Evolutionary conservation across 2,888 invertebrate genomes (phyloP).

Genomic region (Acrobasis repandana): DNA sequence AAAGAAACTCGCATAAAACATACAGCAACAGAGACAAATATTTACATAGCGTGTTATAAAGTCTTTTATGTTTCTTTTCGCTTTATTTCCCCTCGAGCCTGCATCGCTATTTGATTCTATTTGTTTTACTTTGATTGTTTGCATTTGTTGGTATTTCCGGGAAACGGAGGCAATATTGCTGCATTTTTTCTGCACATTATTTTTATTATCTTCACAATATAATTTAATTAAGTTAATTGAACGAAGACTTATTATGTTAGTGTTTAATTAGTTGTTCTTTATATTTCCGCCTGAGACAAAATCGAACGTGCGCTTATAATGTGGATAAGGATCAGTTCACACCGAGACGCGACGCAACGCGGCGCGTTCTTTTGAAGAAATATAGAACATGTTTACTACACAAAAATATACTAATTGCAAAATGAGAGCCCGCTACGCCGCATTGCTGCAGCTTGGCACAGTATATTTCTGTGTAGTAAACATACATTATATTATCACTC

Average conservation of each 20-base stretch:
- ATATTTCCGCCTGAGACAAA: too few species aligned
- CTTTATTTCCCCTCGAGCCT: neutral
- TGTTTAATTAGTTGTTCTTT: too few species aligned
- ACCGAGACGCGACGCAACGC: too few species aligned
- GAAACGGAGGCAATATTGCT: neutral
- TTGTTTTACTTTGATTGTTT: conserved; percentile 11
- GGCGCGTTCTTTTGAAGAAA: too few species aligned
- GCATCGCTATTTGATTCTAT: conserved; percentile 2
- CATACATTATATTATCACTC: too few species aligned
- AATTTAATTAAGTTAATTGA: neutral
- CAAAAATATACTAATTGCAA: too few species aligned
- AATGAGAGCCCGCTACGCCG: too few species aligned
- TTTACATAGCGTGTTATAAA: neutral
- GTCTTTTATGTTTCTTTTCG: neutral
- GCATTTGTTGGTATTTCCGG: neutral
- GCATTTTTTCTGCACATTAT: neutral
- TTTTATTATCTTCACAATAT: neutral
- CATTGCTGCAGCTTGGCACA: too few species aligned
- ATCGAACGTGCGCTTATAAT: too few species aligned
- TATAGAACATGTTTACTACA: too few species aligned
- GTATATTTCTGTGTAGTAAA: too few species aligned
- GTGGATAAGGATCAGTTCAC: too few species aligned
- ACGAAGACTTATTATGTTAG: neutral
- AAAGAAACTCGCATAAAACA: neutral
- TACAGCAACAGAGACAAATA: neutral